Base-by-base conservation (phyloP, 1,140 invertebrate genomes). In the Orchesella cincta region DNA sequence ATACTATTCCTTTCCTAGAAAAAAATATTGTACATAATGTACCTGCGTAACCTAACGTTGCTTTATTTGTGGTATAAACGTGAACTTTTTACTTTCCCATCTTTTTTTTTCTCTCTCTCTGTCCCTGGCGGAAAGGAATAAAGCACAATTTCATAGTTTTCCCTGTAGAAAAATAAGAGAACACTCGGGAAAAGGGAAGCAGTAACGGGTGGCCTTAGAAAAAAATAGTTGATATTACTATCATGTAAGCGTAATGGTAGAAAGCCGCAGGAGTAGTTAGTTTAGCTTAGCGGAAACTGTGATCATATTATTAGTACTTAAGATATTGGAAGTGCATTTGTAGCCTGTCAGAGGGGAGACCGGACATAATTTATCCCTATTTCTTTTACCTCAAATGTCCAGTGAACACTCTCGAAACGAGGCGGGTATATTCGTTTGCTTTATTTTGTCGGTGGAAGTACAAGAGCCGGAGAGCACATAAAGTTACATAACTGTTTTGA, bases 271-370 rank as follows among this genome's bases (percentile, higher is more conserved):
- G 23, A n/a, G 5, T 26, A 57, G 52, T 57, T 57, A 57, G 52
- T 26, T 57, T 57, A n/a, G 23, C 52, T 57, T n/a, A 57, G 52
- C 52, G 52, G 52, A 57, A 57, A 57, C 52, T 57, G 52, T 57
- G 52, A 57, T 57, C 52, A 26, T 57, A 57, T 57, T 57, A 57
- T n/a, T 57, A 67, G 62, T 33, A 33, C 26, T 29, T 33, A 29
- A 67, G 62, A 67, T 67, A 67, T 67, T 67, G 62, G 31, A 67
- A 67, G 28, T 67, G 31, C 29, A 67, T 67, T 67, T 67, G 62
- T 67, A 67, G 31, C 26, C 62, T 67, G 62, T 67, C 62, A 67
- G 23, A 23, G 62, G 62, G 26, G 31, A 67, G 23, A 33, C 26
- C 28, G 12, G 31, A 33, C 62, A 57, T 33, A 67, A 67, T 67